These are phyloP conservation scores for Meiosimyza platycephala DNA, from an alignment of 2,888 invertebrate genomes.

Conservation along the genomic window DNA sequence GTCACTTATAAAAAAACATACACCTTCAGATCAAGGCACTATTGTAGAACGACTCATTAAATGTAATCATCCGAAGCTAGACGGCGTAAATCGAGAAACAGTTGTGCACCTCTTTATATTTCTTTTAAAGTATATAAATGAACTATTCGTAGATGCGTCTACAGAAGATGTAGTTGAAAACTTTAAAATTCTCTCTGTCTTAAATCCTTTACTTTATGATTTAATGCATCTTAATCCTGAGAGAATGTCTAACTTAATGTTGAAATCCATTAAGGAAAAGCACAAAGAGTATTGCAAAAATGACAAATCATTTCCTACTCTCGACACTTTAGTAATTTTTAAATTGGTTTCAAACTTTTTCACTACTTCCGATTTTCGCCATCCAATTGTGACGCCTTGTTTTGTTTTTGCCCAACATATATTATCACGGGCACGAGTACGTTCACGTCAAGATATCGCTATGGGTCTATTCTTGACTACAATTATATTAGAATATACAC, in stretches of 20 bases:
- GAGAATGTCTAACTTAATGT: constrained; percentile 74
- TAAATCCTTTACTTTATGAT: constrained; percentile 74
- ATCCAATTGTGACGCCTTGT: constrained; percentile 88
- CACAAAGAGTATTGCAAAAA: constrained; percentile 73
- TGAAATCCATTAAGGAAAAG: constrained; percentile 80
- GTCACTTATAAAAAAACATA: constrained; percentile 72
- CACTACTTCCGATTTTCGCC: constrained; percentile 90
- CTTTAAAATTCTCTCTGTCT: constrained; percentile 72
- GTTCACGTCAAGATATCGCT: constrained; percentile 75
- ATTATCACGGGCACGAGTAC: constrained; percentile 74
- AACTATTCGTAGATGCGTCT: constrained; percentile 70
- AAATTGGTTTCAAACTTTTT: constrained; percentile 83
- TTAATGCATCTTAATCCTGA: constrained; percentile 78
- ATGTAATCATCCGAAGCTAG: constrained; percentile 86
- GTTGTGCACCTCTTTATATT: constrained; percentile 80
- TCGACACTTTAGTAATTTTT: constrained; percentile 82
- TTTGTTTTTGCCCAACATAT: constrained; percentile 87
- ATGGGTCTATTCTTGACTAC: constrained; percentile 82
- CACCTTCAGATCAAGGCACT: constrained; percentile 74
- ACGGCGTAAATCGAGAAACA: constrained; percentile 81
- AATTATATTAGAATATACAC: constrained; percentile 81
- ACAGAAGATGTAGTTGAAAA: constrained; percentile 68
- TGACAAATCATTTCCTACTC: constrained; percentile 72
- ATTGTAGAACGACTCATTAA: constrained; percentile 87
- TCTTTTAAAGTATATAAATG: constrained; percentile 82